These are phyloP conservation scores for Desoria tigrina DNA, from an alignment of 2,888 invertebrate species.

Conservation along the genomic window DNA sequence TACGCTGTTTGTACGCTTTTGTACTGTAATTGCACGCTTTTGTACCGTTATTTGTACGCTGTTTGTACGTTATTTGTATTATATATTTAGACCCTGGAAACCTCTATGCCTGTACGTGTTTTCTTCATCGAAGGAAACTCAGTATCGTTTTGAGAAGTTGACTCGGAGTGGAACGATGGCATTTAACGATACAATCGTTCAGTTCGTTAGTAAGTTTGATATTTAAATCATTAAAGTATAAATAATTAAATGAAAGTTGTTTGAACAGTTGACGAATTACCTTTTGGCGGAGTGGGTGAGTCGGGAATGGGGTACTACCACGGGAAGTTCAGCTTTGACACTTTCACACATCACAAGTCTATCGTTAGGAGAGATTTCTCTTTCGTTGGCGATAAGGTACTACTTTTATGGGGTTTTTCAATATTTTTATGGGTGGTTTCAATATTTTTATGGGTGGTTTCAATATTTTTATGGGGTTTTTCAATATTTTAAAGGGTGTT, in stretches of 20 bases:
- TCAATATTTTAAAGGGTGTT: no score
- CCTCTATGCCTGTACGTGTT: conserved; percentile 47
- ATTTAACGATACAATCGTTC: conserved; percentile 35
- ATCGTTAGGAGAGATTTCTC: conserved; percentile 41
- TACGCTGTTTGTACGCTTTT: no score
- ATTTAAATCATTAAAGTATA: no score
- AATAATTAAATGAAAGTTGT: no score
- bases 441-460: no score
- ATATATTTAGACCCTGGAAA: conserved; percentile 18
- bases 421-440: not conserved
- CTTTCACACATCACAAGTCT: conserved; percentile 56
- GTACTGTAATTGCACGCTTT: no score
- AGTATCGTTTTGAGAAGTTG: conserved; percentile 16
- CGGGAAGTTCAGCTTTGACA: conserved; percentile 84
- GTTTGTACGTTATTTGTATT: not conserved
- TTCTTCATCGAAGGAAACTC: conserved; percentile 17
- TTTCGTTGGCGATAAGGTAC: conserved; percentile 38
- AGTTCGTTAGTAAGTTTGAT: not conserved
- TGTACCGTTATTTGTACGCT: not conserved
- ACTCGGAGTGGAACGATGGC: conserved; percentile 39
- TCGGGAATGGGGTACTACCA: conserved; percentile 94
- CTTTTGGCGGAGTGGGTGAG: conserved; percentile 98
- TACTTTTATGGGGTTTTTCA: no score
- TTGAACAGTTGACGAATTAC: conserved; percentile 76
- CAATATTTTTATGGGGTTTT: no score